Evolutionary conservation across 2,113 vertebrate species (phyloP).

Genomic region (Chloroceryle aenea): DNA sequence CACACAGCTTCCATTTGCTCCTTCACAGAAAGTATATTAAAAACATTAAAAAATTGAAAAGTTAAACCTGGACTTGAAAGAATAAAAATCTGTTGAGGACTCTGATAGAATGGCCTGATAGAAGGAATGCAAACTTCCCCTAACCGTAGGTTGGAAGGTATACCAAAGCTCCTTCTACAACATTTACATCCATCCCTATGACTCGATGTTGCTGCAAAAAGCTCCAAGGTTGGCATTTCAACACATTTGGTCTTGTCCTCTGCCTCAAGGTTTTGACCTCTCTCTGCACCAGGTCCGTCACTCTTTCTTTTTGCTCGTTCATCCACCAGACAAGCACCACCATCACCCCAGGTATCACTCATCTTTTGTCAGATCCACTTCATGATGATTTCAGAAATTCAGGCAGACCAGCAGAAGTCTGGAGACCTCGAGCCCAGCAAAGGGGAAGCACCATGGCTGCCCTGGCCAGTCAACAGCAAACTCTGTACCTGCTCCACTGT

Average conservation of each 20-base stretch:
- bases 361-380: background rate
- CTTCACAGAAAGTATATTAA: background rate
- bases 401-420: background rate
- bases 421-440: background rate
- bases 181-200: background rate
- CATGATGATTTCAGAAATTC: background rate
- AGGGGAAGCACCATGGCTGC: background rate
- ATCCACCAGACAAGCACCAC: background rate
- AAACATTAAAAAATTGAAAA: background rate
- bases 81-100: background rate
- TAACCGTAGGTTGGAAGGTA: background rate
- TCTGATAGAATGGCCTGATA: background rate
- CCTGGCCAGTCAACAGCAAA: background rate
- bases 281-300: background rate
- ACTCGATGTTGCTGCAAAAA: background rate
- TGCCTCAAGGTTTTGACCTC: background rate
- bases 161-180: background rate
- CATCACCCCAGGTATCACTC: fast-evolving
- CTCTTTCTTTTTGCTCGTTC: background rate
- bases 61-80: background rate
- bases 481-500: background rate
- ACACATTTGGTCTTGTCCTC: background rate
- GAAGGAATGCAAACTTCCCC: background rate
- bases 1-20: background rate
- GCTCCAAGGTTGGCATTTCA: background rate